Evolutionary conservation across 2,888 invertebrate genomes (phyloP).

Genomic region (Sepioteuthis lessoniana): DNA sequence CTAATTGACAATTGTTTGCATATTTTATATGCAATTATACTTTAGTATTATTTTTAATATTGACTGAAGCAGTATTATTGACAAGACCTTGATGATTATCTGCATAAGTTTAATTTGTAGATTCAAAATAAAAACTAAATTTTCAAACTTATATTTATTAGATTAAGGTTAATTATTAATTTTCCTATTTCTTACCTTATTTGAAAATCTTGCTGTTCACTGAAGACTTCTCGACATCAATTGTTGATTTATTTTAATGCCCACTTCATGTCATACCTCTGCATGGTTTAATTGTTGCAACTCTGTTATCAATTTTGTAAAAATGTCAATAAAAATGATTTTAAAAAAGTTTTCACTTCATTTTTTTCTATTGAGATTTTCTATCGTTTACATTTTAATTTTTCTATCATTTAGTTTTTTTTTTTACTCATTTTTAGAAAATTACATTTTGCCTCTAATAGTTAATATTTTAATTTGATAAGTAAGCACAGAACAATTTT

Average conservation of each 20-base stretch:
- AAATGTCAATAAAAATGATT: conserved; percentile 15
- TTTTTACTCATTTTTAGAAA: no score
- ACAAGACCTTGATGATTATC: not conserved
- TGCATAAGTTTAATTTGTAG: not conserved
- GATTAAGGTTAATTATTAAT: not conserved
- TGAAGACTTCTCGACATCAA: not conserved
- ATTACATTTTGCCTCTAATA: no score
- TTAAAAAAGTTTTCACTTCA: not conserved
- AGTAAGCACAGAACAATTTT: no score
- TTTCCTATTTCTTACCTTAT: not conserved
- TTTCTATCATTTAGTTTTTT: no score
- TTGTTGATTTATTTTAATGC: conserved; percentile 12
- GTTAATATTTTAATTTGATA: no score
- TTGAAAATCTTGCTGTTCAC: not conserved
- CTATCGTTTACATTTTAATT: no score
- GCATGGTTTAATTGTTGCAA: conserved; percentile 10
- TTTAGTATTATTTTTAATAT: not conserved
- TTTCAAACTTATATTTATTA: not conserved
- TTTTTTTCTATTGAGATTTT: no score
- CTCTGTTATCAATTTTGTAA: conserved; percentile 21
- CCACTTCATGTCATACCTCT: conserved; percentile 17
- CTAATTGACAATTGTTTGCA: not conserved
- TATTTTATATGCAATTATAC: not conserved
- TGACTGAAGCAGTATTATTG: not conserved
- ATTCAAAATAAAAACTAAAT: not conserved